Conservation (phyloP, 2,888 invertebrate genomes). For the Scelioninae gen. 2 region DNA sequence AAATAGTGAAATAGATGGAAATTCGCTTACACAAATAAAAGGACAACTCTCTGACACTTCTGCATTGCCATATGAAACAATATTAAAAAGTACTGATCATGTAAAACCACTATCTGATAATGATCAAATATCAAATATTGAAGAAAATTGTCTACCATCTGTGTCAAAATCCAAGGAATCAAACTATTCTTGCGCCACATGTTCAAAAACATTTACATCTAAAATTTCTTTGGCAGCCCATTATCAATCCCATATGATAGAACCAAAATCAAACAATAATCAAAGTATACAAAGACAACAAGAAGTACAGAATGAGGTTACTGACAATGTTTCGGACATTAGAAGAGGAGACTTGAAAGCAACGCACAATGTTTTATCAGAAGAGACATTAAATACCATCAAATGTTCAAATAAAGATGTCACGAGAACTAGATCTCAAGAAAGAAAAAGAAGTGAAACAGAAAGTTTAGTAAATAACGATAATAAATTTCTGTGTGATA, state of each 20-base stretch:
- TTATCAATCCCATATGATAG: conserved; percentile 1
- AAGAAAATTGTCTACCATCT: neutral
- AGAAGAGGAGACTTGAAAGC: neutral
- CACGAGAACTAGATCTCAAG: too few relatives aligned
- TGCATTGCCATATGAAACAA: neutral
- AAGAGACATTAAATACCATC: neutral
- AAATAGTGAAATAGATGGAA: neutral
- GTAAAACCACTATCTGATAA: neutral
- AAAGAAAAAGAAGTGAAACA: conserved; percentile 1
- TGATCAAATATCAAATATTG: neutral
- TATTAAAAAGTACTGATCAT: neutral
- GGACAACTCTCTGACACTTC: neutral
- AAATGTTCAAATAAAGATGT: neutral
- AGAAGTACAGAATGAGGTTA: neutral
- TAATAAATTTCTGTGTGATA: conserved; percentile 59
- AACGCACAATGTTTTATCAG: neutral
- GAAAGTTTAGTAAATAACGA: conserved; percentile 13
- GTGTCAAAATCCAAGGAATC: neutral
- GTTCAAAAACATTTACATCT: conserved; percentile 1
- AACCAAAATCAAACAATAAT: neutral
- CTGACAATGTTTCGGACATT: neutral
- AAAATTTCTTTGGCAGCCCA: conserved; percentile 15
- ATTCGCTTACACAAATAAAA: neutral
- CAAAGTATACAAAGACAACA: neutral
- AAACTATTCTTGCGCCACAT: conserved; percentile 7